Evolutionary conservation across 2,888 invertebrate species (phyloP).

Genomic region (Hanleya hanleyi): DNA sequence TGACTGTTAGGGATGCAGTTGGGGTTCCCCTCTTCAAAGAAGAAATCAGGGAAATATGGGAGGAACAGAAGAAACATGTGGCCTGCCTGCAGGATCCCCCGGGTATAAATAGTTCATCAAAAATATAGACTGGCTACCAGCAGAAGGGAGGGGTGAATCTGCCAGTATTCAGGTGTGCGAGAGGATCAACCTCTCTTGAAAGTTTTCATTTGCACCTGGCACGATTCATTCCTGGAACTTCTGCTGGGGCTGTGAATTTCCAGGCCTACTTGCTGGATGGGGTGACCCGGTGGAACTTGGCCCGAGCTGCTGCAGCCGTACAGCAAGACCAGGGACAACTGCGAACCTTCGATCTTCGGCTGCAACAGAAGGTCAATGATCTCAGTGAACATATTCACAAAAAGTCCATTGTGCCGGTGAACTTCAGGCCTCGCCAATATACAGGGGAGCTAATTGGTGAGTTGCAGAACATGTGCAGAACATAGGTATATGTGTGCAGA

Average conservation of each 20-base stretch:
- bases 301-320: not conserved
- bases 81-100: conserved; percentile 13
- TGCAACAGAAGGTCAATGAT: conserved; percentile 41
- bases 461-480: too few relatives aligned
- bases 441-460: conserved; percentile 42
- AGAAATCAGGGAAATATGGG: conserved; percentile 24
- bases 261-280: conserved; percentile 25
- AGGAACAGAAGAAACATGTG: conserved; percentile 24
- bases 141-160: conserved; percentile 42
- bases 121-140: conserved; percentile 33
- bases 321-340: not conserved
- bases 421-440: conserved; percentile 26
- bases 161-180: conserved; percentile 43
- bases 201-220: conserved; percentile 44
- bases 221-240: not conserved
- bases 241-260: too few relatives aligned
- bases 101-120: conserved; percentile 26
- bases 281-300: not conserved
- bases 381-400: not conserved
- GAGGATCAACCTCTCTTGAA: conserved; percentile 50
- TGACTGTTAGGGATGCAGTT: conserved; percentile 12
- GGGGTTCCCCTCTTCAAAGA: conserved; percentile 40
- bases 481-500: too few relatives aligned
- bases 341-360: conserved; percentile 21
- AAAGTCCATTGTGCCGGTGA: conserved; percentile 6